These are phyloP conservation scores for Autographa pulchrina DNA, from an alignment of 2,888 invertebrate genomes.

Conservation along the genomic window DNA sequence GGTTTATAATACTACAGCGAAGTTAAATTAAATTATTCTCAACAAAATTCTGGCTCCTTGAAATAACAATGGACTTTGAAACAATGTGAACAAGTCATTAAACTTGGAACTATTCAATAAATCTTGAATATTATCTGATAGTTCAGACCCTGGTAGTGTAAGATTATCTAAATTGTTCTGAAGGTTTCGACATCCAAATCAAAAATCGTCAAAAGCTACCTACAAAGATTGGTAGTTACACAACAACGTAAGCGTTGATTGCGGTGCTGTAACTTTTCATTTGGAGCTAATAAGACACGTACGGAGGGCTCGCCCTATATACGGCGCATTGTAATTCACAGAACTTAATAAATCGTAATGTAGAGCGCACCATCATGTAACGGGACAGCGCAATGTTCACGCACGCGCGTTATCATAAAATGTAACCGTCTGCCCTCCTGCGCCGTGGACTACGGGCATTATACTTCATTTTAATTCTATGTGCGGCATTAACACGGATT, in stretches of 20 bases:
- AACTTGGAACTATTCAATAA: conserved; percentile 58
- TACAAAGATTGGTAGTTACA: background rate
- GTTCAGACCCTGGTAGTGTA: conserved; percentile 26
- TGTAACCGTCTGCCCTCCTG: conserved; percentile 29
- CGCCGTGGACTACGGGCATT: conserved; percentile 24
- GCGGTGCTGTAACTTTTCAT: conserved; percentile 27
- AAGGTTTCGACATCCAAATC: conserved; percentile 24
- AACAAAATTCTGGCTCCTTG: conserved; percentile 48
- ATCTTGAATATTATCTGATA: conserved; percentile 57
- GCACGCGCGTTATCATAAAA: conserved; percentile 53
- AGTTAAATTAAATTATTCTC: conserved; percentile 56
- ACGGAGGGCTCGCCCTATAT: conserved; percentile 48
- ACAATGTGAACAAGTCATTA: conserved; percentile 60
- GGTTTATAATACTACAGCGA: conserved; percentile 36
- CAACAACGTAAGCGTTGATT: conserved; percentile 22
- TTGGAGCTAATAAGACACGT: conserved; percentile 46
- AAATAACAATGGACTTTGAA: conserved; percentile 58
- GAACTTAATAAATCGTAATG: conserved; percentile 63
- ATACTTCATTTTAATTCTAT: conserved; percentile 30
- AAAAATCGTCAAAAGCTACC: background rate
- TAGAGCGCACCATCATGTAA: conserved; percentile 61
- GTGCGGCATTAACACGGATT: conserved; percentile 44
- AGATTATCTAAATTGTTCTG: conserved; percentile 31
- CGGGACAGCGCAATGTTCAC: conserved; percentile 57
- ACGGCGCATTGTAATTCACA: conserved; percentile 50